Base-by-base conservation (phyloP, 2,888 invertebrate genomes). In the Silvanus unidentatus region DNA sequence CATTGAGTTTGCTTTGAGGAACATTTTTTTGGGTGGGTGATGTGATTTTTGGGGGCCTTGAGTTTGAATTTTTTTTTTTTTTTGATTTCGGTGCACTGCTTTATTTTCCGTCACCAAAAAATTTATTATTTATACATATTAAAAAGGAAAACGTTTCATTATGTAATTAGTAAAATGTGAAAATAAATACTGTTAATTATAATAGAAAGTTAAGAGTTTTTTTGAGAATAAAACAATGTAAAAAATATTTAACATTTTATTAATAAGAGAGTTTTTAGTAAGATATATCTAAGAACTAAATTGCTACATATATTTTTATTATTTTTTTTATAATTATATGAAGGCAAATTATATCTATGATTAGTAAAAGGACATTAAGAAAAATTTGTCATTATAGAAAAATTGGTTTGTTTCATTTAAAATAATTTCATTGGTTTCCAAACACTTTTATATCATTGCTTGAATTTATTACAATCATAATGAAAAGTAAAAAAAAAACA, bases 1-100 rank as follows among this genome's bases (percentile, higher is more conserved):
- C 82, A 47, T 64, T 83, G 47, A 68, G 74, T 60, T 72, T 78
- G 61, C 68, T 69, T 45, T 37, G 37, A 37, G 12, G n/a, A 50
- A 49, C 42, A 50, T 53, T 49, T 46, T 49, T 16, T 16, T 3
- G 22, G 22, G 32, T 32, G 10, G 32, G 3, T 12, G 32, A 5
- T 32, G 32, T 32, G 32, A n/a, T n/a, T 32, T 32, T 11, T 12
- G 12, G 32, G 32, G n/a, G 32, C 11, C 3, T 3, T 32, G 10
- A 32, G 10, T 4, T 5, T 32, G 32, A 3, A 12, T 9, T 9
- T 32, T 32, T 32, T 32, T 32, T 32, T 32, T 12, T 32, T 9
- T 8, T 12, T 28, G 6, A 28, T 28, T 28, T 6, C 11, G 48
- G 48, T 48, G 48, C 48, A 48, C 48, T 45, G 48, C 48, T 48